Evolutionary conservation across 2,888 invertebrate genomes (phyloP), one percentile per base, ranked within the genome.

Genomic region (Eugnorisma glareosa): DNA sequence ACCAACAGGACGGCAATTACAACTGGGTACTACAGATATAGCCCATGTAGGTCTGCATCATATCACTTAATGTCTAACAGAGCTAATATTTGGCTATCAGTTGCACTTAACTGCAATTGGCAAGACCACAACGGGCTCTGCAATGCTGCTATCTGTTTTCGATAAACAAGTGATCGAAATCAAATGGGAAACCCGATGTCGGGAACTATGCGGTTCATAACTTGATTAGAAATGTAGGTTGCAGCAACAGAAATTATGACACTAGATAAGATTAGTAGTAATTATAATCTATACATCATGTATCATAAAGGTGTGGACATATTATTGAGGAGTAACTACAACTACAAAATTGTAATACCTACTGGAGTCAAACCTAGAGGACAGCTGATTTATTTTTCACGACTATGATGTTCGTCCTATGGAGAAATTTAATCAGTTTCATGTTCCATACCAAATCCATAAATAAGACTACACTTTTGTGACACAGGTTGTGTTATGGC

Each of bases 51-150:
- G 59, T 68, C 35, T 54, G 66, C 59, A 66, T 80, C 81, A 66
- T 73, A 82, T 81, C 84, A 84, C 81, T 79, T 75, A 70, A 81
- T 84, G 59, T 75, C 75, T 82, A 84, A 81, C 81, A 48, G 28
- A 71, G 71, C 64, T 82, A 72, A 75, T 84, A 84, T 82, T 82
- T 85, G 67, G 68, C 57, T 67, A 83, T 85, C 82, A 85, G 82
- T 85, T 69, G 85, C 69, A 85, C 82, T 85, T 83, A 82, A 82
- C 73, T 77, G 77, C 83, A 82, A 85, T 83, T 85, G 86, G 86
- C 77, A 82, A 85, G 77, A 85, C 86, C 86, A 77, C 82, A 85
- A 82, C 77, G 82, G 59, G 64, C 86, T 75, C 75, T 73, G 48
- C 86, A 82, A 82, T 48, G 24, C 76, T 37, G n/a, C 70, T 85